Percentiles rank a stretch among this genome's conserved stretches.
Evolutionary conservation across 2,113 vertebrate species (phyloP).

Genomic region (Pleuronectes platessa): DNA sequence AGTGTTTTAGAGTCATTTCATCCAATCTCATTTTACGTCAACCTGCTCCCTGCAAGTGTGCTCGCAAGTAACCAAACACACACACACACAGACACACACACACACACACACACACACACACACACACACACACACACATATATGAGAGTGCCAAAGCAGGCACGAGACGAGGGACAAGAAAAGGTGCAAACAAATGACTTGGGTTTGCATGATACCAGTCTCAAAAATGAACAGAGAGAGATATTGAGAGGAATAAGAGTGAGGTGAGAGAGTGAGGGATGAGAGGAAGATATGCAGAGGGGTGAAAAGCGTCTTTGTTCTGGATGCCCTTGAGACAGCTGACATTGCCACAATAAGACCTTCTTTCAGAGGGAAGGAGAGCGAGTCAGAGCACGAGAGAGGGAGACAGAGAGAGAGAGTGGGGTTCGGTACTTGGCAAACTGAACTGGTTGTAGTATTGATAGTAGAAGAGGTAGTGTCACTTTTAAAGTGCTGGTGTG

Average conservation of each 20-base stretch:
- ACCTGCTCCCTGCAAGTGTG: constrained; percentile 8
- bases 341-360: constrained; percentile 83
- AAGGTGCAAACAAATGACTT: constrained; percentile 24
- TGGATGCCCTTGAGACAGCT: constrained; percentile 85
- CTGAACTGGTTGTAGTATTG: constrained; percentile 17
- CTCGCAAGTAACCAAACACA: constrained; percentile 18
- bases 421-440: constrained; percentile 44
- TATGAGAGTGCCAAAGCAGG: background rate
- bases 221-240: constrained; percentile 27
- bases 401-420: constrained; percentile 42
- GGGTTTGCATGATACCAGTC: constrained; percentile 42
- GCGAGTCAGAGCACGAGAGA: constrained; percentile 40
- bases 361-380: constrained; percentile 69
- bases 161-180: background rate
- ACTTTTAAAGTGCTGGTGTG: constrained; percentile 1
- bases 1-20: constrained; percentile 15
- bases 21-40: constrained; percentile 37
- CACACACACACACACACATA: background rate
- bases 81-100: background rate
- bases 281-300: constrained; percentile 71
- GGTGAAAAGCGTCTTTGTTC: constrained; percentile 84
- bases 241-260: constrained; percentile 43
- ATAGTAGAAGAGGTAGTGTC: constrained; percentile 11
- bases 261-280: constrained; percentile 68
- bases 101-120: background rate